Conservation (phyloP, 2,888 invertebrate genomes). For the Diabrotica balteata region DNA sequence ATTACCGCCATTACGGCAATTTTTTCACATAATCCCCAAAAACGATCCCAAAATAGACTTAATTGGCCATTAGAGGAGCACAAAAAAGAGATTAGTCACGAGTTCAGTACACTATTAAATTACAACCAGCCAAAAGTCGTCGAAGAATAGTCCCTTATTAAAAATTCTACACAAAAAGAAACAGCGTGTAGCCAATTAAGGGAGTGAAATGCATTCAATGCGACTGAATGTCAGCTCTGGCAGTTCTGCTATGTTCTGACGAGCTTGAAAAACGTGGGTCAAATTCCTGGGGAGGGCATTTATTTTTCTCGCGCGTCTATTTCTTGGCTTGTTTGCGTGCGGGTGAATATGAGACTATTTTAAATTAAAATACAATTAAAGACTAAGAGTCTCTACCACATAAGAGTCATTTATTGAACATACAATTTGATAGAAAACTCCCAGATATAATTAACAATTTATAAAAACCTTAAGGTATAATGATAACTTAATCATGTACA, state of each 20-base stretch:
- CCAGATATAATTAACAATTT: too few relatives aligned
- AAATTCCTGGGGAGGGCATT: conserved; percentile 34
- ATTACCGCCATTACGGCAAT: neutral
- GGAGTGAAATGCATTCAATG: conserved; percentile 45
- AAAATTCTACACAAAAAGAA: conserved; percentile 43
- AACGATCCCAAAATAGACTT: conserved; percentile 18
- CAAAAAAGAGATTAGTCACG: conserved; percentile 29
- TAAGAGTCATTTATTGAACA: too few relatives aligned
- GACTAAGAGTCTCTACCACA: neutral
- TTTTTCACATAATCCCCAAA: neutral
- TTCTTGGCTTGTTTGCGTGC: conserved; percentile 19
- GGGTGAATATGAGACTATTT: conserved; percentile 27
- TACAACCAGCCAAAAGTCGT: conserved; percentile 26
- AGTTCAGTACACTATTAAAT: conserved; percentile 29
- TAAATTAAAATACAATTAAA: conserved; percentile 3
- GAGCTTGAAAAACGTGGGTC: conserved; percentile 45
- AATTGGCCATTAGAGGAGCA: conserved; percentile 24
- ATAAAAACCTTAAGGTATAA: too few relatives aligned
- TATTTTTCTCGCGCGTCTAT: conserved; percentile 16
- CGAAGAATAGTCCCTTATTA: conserved; percentile 44
- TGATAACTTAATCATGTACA: too few relatives aligned
- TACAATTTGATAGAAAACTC: too few relatives aligned
- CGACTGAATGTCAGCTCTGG: conserved; percentile 36
- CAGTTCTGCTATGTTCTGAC: conserved; percentile 39
- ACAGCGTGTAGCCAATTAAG: conserved; percentile 48